phyloP scores from a whole-genome alignment of 2,113 vertebrate genomes.

The Athene cunicularia region DNA sequence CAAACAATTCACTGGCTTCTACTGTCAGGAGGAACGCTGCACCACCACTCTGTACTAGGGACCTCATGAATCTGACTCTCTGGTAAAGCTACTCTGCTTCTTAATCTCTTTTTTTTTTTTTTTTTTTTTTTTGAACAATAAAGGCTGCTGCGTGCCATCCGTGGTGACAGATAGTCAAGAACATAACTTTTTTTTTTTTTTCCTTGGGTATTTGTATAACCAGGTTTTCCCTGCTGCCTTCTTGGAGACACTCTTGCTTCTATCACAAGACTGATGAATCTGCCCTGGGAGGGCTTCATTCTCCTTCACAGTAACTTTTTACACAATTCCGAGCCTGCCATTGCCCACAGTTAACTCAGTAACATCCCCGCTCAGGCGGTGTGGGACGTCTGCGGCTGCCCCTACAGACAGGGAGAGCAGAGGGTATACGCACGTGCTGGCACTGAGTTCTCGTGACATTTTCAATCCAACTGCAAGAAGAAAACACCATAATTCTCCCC shows the following conservation, averaged over 20 bases:
- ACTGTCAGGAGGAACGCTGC: not conserved
- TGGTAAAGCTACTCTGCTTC: not conserved
- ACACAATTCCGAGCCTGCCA: not conserved
- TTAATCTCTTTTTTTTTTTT: too few relatives aligned
- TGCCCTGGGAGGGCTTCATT: not conserved
- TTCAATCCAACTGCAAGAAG: not conserved
- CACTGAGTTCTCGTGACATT: not conserved
- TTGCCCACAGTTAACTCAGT: rapidly evolving
- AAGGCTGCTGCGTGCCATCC: not conserved
- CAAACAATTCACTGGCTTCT: not conserved
- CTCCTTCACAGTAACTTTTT: not conserved
- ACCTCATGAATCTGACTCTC: not conserved
- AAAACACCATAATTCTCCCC: not conserved
- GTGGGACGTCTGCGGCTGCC: not conserved
- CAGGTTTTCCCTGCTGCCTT: not conserved
- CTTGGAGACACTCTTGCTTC: not conserved
- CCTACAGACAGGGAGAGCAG: not conserved
- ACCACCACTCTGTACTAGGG: not conserved
- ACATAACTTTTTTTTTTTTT: not conserved
- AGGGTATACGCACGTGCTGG: rapidly evolving
- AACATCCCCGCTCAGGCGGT: not conserved
- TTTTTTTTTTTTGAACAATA: too few relatives aligned
- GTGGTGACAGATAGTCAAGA: not conserved
- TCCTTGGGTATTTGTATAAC: not conserved
- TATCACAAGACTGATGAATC: rapidly evolving